These are phyloP conservation scores for Antennarius striatus DNA, from an alignment of 2,113 vertebrate species.

Conservation along the genomic window DNA sequence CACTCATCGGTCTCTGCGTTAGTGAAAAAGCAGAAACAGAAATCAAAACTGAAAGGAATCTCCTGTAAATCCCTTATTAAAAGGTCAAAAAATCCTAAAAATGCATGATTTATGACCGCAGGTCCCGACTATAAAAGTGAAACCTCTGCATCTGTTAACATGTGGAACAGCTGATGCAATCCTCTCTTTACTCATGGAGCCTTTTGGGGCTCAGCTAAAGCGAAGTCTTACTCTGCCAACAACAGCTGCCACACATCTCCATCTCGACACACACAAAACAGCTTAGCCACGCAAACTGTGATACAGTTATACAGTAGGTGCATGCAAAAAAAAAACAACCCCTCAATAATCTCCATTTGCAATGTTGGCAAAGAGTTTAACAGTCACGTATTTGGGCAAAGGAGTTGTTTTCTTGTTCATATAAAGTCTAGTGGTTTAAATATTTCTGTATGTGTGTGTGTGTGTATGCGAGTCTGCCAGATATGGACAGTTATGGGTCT, in stretches of 20 bases:
- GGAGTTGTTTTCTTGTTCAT: constrained; percentile 19
- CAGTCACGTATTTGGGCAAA: constrained; percentile 31
- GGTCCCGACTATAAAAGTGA: constrained; percentile 1
- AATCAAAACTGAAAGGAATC: too few relatives aligned
- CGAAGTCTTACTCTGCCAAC: constrained; percentile 25
- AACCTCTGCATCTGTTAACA: constrained; percentile 42
- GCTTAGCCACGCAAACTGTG: not conserved
- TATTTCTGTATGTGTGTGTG: not conserved
- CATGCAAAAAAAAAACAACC: constrained; percentile 6
- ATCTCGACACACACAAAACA: not conserved
- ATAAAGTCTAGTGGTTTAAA: too few relatives aligned
- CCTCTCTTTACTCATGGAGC: constrained; percentile 34
- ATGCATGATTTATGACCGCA: constrained; percentile 8
- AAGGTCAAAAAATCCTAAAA: constrained; percentile 16
- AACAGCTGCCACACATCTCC: constrained; percentile 47
- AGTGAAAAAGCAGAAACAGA: not conserved
- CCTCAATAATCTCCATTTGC: constrained; percentile 1
- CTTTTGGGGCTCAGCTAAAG: constrained; percentile 55
- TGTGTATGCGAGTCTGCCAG: constrained; percentile 3
- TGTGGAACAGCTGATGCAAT: constrained; percentile 63
- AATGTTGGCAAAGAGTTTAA: constrained; percentile 23
- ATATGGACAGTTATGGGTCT: constrained; percentile 11
- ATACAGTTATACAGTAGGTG: not conserved
- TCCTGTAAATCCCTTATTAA: constrained; percentile 4
- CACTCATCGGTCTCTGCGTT: not conserved